Evolutionary conservation across 2,113 vertebrate genomes (phyloP).

Genomic region (Girardinichthys multiradiatus): DNA sequence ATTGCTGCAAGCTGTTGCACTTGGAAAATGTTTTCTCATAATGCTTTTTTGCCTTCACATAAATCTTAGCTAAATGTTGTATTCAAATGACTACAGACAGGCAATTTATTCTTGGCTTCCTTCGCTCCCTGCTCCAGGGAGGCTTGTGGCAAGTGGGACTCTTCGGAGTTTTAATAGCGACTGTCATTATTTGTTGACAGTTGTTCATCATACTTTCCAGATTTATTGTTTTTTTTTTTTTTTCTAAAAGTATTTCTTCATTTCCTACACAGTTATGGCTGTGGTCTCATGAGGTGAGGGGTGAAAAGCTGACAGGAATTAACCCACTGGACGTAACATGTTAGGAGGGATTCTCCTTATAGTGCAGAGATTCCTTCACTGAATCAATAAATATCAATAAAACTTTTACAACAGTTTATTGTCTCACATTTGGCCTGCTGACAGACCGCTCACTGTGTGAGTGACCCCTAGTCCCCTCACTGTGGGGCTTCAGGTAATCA

Average conservation of each 20-base stretch:
- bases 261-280: conserved; percentile 50
- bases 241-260: conserved; percentile 56
- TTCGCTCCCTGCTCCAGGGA: conserved; percentile 42
- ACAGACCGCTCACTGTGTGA: conserved; percentile 14
- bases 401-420: conserved; percentile 10
- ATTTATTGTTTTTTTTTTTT: conserved; percentile 59
- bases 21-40: conserved; percentile 83
- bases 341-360: conserved; percentile 28
- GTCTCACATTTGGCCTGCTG: conserved; percentile 27
- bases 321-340: conserved; percentile 34
- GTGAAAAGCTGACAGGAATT: conserved; percentile 61
- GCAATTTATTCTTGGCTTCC: conserved; percentile 80
- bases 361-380: conserved; percentile 28
- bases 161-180: conserved; percentile 63
- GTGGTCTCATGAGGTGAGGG: conserved; percentile 60
- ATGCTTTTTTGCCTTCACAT: conserved; percentile 78
- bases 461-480: conserved; percentile 11
- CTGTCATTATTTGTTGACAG: conserved; percentile 80
- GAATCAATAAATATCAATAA: conserved; percentile 24
- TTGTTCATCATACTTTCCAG: conserved; percentile 73
- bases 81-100: conserved; percentile 84
- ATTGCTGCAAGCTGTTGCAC: conserved; percentile 84
- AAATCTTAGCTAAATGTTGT: conserved; percentile 83
- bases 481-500: conserved; percentile 37
- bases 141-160: conserved; percentile 57